These are phyloP conservation scores for Dicerorhinus sumatrensis DNA, from an alignment of 2,113 vertebrate species.

Conservation along the genomic window DNA sequence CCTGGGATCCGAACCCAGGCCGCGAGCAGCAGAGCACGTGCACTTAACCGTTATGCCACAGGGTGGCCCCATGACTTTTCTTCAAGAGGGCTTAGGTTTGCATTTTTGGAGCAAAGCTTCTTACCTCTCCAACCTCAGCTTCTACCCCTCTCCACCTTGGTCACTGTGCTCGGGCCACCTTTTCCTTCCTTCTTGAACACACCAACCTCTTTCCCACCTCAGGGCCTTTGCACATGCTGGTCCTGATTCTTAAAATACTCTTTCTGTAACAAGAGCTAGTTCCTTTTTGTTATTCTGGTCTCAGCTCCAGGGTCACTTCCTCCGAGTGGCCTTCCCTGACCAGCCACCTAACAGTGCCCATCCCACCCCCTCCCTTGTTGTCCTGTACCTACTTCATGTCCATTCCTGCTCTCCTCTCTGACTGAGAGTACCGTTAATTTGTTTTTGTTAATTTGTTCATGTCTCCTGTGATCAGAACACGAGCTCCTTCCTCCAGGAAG, in stretches of 20 bases:
- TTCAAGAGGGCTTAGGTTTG: background rate
- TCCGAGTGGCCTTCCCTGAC: background rate
- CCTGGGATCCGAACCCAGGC: too few species aligned
- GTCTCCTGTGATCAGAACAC: accelerated
- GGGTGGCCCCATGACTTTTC: background rate
- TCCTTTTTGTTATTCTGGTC: background rate
- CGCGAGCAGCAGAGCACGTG: too few species aligned
- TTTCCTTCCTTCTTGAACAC: background rate
- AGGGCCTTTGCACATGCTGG: background rate
- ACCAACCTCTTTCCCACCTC: background rate
- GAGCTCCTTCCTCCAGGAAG: background rate
- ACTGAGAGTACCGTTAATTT: background rate
- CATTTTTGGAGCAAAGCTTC: background rate
- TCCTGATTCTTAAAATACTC: background rate
- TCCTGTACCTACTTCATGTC: background rate
- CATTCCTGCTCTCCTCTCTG: background rate
- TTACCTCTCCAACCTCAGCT: background rate
- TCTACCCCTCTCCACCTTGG: background rate
- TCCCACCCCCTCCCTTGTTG: too few species aligned
- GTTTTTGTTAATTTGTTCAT: too few species aligned
- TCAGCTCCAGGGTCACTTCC: background rate
- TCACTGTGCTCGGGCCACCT: background rate
- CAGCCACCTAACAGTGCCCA: background rate
- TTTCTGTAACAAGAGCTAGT: background rate
- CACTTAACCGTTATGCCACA: too few species aligned